Base-by-base conservation (phyloP, 2,888 invertebrate species). In the Melinaea marsaeus region DNA sequence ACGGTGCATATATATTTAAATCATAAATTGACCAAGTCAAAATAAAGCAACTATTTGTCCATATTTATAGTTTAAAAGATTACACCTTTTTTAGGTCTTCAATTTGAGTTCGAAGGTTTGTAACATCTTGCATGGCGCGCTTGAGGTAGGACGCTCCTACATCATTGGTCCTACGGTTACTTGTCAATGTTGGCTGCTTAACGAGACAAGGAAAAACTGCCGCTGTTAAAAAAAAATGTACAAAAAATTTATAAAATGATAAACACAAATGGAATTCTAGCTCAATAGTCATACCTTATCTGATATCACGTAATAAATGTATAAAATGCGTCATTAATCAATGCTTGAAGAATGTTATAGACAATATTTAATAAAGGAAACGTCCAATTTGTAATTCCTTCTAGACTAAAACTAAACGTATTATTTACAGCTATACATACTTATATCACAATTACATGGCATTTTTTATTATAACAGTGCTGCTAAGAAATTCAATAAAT, bases 41-140 rank as follows among this genome's bases (percentile, higher is more conserved):
- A 22, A 22, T 1, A 0, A 22, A 22, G 22, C 22, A 22, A 22
- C 22, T 22, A 1, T 22, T 22, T 22, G 22, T 37, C 7, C 37
- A 37, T 37, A 37, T 42, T 42, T 42, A 9, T 32, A 7, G 51
- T 51, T 51, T 51, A 3, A 32, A 51, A 32, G 7, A 48, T 13
- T 58, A 61, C 11, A 86, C 88, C 80, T 85, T 88, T 69, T 84
- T 85, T 1, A 86, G 73, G 62, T 79, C 74, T 69, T 83, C 83
- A 58, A 87, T 75, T 72, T 86, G 81, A 34, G 71, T 65, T 65
- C 75, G 79, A 13, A 87, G 76, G 11, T 78, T 73, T 2, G 77
- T 78, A 2, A 88, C 81, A 60, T 86, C 84, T 59, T 80, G 74
- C 48, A 76, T 74, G 0, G 86, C 78, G 6, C 76, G 75, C 57